Percentiles rank a stretch among this genome's conserved stretches.
These are phyloP conservation scores for Cyanoderma ruficeps DNA, from an alignment of 2,113 vertebrate species.

Conservation along the genomic window DNA sequence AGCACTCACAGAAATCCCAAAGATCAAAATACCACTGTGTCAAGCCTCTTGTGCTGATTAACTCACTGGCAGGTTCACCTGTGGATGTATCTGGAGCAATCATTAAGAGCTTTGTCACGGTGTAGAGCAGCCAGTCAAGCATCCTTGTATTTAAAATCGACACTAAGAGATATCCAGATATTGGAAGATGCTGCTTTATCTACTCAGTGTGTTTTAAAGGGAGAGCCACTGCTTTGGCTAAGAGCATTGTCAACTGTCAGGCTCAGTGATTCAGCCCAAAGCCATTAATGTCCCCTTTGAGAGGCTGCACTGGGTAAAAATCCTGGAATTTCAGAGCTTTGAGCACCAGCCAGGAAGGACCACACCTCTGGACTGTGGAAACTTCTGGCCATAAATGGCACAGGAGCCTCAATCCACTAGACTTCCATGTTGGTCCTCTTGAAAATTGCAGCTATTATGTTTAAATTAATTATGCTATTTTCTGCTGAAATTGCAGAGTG, in stretches of 20 bases:
- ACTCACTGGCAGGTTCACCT: background rate
- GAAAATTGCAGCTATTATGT: slow-evolving; percentile 29
- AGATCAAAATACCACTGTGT: slow-evolving; percentile 12
- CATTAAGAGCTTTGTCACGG: background rate
- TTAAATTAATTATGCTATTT: slow-evolving; percentile 37
- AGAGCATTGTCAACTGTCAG: background rate
- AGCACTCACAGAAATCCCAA: background rate
- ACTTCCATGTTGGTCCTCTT: background rate
- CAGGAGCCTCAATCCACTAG: background rate
- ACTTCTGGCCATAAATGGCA: background rate
- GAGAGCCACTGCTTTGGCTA: background rate
- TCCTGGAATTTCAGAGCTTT: background rate
- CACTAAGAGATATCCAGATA: background rate
- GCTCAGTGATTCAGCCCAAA: background rate
- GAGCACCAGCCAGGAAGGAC: accelerated
- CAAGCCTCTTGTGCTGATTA: slow-evolving; percentile 12
- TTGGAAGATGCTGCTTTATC: background rate
- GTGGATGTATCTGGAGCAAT: background rate
- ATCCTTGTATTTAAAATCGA: background rate
- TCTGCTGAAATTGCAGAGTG: background rate
- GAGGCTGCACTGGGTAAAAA: background rate
- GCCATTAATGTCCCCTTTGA: background rate
- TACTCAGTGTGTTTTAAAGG: background rate
- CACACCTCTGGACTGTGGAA: background rate
- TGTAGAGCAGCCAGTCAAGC: slow-evolving; percentile 9